These are phyloP conservation scores for Hydrolagus affinis DNA, from an alignment of 2,113 vertebrate species.

Conservation along the genomic window DNA sequence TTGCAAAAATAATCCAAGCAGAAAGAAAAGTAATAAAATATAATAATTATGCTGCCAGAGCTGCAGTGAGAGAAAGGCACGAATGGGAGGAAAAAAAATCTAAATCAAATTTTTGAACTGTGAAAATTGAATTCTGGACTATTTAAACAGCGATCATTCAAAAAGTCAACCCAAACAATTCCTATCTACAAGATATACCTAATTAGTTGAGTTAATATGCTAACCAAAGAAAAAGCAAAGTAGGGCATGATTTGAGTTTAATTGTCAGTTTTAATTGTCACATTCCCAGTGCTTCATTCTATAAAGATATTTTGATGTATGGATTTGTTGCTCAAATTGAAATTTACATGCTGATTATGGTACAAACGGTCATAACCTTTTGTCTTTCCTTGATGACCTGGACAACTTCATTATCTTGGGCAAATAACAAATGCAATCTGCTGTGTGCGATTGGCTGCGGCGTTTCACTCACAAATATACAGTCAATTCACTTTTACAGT, in stretches of 20 bases:
- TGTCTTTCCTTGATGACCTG: background rate
- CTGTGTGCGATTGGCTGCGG: too few species aligned
- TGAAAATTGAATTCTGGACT: too few species aligned
- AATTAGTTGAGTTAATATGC: constrained; percentile 11
- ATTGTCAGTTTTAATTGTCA: background rate
- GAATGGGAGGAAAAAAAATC: background rate
- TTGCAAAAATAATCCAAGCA: too few species aligned
- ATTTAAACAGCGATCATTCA: too few species aligned
- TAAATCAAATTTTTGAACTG: background rate
- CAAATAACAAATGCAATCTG: too few species aligned
- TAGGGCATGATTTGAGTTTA: background rate
- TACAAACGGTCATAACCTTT: background rate
- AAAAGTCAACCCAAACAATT: background rate
- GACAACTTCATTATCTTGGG: too few species aligned
- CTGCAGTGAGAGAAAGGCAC: too few species aligned
- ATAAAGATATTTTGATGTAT: background rate
- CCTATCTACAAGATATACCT: background rate
- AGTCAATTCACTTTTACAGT: too few species aligned
- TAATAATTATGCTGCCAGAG: too few species aligned
- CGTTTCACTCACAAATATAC: too few species aligned
- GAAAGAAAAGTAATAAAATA: too few species aligned
- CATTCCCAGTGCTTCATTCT: background rate
- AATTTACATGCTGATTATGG: background rate
- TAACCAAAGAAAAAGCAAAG: background rate
- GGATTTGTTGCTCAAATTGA: background rate